These are phyloP conservation scores for Hipparchia semele DNA, from an alignment of 2,888 invertebrate genomes.

Conservation along the genomic window DNA sequence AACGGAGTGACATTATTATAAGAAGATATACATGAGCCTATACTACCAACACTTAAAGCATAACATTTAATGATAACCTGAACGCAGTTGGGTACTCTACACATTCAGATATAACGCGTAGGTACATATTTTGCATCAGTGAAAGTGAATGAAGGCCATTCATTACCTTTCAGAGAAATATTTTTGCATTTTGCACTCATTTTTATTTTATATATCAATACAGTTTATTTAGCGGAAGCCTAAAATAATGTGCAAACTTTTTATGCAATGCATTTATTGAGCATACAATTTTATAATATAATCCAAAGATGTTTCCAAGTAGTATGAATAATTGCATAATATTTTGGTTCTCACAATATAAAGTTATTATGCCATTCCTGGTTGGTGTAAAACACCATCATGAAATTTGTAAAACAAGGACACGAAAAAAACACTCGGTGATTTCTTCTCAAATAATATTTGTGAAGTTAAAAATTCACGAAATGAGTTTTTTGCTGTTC, in stretches of 20 bases:
- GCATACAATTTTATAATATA: not conserved
- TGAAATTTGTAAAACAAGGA: not conserved
- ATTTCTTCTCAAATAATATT: no score
- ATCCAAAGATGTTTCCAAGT: conserved; percentile 4
- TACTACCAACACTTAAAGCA: no score
- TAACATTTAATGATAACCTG: no score
- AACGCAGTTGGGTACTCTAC: no score
- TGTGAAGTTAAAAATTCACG: no score
- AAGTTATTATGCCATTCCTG: conserved; percentile 2
- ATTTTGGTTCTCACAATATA: not conserved
- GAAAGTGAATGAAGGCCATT: conserved; percentile 33
- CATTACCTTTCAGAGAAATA: not conserved
- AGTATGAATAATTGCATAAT: not conserved
- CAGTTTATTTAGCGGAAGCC: not conserved
- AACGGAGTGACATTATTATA: not conserved
- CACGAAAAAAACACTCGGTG: not conserved
- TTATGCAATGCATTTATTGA: not conserved
- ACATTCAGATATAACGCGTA: conserved; percentile 19
- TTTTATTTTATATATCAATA: not conserved
- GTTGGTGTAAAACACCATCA: not conserved
- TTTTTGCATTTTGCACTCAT: not conserved
- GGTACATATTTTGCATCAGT: conserved; percentile 21
- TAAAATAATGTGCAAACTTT: not conserved
- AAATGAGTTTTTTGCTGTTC: no score
- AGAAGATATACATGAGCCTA: not conserved